These are phyloP conservation scores for Sitta carolinensis DNA, from an alignment of 2,797 vertebrate species.

Conservation along the genomic window DNA sequence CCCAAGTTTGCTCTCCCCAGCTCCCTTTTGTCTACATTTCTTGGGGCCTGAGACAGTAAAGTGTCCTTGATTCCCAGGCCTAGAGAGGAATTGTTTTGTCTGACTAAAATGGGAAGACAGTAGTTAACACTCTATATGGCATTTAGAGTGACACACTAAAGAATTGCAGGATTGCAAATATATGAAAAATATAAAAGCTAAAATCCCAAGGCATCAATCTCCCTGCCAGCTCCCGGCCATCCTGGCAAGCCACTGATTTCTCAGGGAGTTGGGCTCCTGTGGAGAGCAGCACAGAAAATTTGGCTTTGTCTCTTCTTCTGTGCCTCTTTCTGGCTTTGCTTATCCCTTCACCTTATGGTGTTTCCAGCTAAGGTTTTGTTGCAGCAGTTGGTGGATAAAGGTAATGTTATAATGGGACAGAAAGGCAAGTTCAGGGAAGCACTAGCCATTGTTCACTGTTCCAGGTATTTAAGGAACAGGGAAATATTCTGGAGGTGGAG, in stretches of 20 bases:
- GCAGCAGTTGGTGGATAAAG: not conserved
- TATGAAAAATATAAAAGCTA: not conserved
- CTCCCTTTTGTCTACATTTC: not conserved
- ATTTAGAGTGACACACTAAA: not conserved
- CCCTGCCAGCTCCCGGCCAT: fast-evolving
- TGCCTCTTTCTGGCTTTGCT: not conserved
- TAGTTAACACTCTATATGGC: not conserved
- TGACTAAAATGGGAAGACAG: not conserved
- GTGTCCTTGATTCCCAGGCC: not conserved
- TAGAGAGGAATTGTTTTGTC: not conserved
- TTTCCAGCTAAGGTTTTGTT: not conserved
- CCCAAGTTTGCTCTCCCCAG: not conserved
- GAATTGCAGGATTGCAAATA: not conserved
- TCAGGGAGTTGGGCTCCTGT: not conserved
- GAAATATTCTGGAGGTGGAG: not conserved
- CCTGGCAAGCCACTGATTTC: fast-evolving
- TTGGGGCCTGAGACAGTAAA: not conserved
- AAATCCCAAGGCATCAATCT: not conserved
- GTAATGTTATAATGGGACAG: not conserved
- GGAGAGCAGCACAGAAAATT: not conserved
- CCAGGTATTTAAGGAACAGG: not conserved
- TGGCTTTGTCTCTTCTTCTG: not conserved
- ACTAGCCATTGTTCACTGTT: not conserved
- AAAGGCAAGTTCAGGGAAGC: not conserved
- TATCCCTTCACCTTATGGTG: fast-evolving